Percentiles rank a stretch among this genome's conserved stretches.
These are phyloP conservation scores for Megalops atlanticus DNA, from an alignment of 2,113 vertebrate genomes.

Conservation along the genomic window DNA sequence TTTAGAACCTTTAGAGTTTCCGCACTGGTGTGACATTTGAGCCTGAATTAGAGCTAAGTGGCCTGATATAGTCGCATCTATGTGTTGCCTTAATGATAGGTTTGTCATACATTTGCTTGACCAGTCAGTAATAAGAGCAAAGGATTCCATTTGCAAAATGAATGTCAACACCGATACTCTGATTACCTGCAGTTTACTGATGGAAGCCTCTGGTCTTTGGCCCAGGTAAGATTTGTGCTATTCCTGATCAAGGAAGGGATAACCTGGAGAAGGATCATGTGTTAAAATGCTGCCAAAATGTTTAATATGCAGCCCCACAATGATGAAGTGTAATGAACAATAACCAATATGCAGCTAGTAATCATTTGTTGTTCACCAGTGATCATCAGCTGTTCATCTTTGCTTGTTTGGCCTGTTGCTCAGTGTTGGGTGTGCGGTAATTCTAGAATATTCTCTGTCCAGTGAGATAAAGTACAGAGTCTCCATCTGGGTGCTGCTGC, in stretches of 20 bases:
- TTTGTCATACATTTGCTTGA: too few species aligned
- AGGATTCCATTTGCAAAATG: too few species aligned
- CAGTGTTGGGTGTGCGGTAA: too few species aligned
- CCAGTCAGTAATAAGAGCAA: not conserved
- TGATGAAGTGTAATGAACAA: too few species aligned
- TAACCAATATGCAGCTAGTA: too few species aligned
- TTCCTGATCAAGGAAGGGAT: not conserved
- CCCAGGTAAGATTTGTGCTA: not conserved
- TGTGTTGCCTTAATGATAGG: not conserved
- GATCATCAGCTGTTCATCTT: too few species aligned
- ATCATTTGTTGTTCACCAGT: not conserved
- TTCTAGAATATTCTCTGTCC: too few species aligned
- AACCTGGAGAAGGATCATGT: not conserved
- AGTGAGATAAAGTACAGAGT: too few species aligned
- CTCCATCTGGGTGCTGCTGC: not conserved
- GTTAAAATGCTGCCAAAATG: not conserved
- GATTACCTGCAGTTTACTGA: not conserved
- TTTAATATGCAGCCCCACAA: not conserved
- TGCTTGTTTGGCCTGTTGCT: too few species aligned
- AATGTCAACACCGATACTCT: not conserved
- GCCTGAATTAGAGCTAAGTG: not conserved
- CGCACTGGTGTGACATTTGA: not conserved
- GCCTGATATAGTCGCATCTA: too few species aligned
- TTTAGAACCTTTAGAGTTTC: slow-evolving; percentile 29
- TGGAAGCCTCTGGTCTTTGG: not conserved